Evolutionary conservation across 1,140 invertebrate species (phyloP).

Genomic region (Zaprionus tsacasi): DNA sequence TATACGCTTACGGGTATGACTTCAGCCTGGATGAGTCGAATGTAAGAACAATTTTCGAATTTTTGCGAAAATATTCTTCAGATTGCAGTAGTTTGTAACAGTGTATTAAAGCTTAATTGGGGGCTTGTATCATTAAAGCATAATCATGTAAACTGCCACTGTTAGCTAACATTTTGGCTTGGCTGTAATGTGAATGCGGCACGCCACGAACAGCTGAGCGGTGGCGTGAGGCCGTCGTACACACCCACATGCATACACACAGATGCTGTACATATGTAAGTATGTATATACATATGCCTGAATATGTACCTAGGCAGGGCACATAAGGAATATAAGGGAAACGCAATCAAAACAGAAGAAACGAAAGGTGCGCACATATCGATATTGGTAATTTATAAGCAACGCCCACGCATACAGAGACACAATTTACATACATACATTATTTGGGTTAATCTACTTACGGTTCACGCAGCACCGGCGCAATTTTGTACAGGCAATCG

Average conservation of each 20-base stretch:
- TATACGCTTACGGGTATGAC: background rate
- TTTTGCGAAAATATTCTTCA: background rate
- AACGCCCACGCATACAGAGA: background rate
- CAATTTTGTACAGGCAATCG: conserved; percentile 90
- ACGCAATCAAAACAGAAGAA: conserved; percentile 32
- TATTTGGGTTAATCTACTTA: conserved; percentile 86
- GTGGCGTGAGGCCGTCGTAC: conserved; percentile 24
- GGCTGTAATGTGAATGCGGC: conserved; percentile 47
- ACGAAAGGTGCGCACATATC: conserved; percentile 20
- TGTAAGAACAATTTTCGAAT: background rate
- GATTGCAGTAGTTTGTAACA: background rate
- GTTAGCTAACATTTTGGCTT: conserved; percentile 57
- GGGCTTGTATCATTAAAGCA: background rate
- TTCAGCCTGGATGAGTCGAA: background rate
- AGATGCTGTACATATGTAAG: conserved; percentile 15
- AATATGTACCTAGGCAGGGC: background rate
- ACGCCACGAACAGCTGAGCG: conserved; percentile 42
- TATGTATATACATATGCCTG: conserved; percentile 6
- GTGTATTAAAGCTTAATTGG: background rate
- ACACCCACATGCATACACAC: conserved; percentile 28
- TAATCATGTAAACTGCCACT: background rate
- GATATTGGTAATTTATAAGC: conserved; percentile 23
- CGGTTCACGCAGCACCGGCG: conserved; percentile 91
- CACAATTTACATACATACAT: background rate
- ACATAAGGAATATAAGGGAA: conserved; percentile 12